Percentiles rank a stretch among this genome's conserved stretches.
These are phyloP conservation scores for Moxostoma hubbsi DNA, from an alignment of 2,797 vertebrate genomes.

Conservation along the genomic window DNA sequence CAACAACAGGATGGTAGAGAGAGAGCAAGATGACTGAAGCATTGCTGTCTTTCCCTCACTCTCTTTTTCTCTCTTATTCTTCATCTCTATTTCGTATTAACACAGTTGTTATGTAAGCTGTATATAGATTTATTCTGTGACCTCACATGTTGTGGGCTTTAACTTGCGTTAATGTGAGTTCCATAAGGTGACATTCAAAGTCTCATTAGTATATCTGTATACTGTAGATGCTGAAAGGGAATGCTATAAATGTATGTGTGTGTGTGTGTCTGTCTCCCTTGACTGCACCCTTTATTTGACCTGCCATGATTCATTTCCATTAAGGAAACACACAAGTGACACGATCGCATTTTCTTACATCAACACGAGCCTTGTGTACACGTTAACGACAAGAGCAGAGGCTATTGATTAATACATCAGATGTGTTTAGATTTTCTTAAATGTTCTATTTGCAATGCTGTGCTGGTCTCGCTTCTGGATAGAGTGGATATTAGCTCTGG, in stretches of 20 bases:
- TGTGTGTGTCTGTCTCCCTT: constrained; percentile 10
- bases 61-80: background rate
- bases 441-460: background rate
- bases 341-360: background rate
- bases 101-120: background rate
- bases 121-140: constrained; percentile 7
- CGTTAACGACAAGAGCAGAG: background rate
- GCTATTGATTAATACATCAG: constrained; percentile 13
- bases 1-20: background rate
- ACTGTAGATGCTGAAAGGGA: background rate
- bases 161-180: constrained; percentile 1
- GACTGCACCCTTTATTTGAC: constrained; percentile 32
- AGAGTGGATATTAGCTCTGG: background rate
- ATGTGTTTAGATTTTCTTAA: constrained; percentile 28
- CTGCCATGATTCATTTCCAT: constrained; percentile 9
- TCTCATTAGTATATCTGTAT: constrained; percentile 36
- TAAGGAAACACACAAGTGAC: background rate
- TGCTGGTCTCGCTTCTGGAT: background rate
- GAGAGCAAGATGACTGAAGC: too few relatives aligned
- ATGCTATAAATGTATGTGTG: constrained; percentile 24
- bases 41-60: background rate
- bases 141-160: constrained; percentile 5
- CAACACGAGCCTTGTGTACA: background rate
- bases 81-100: background rate
- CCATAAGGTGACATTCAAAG: constrained; percentile 47